These are phyloP conservation scores for Ramazzottius varieornatus DNA, from an alignment of 2,888 invertebrate species.

Conservation along the genomic window DNA sequence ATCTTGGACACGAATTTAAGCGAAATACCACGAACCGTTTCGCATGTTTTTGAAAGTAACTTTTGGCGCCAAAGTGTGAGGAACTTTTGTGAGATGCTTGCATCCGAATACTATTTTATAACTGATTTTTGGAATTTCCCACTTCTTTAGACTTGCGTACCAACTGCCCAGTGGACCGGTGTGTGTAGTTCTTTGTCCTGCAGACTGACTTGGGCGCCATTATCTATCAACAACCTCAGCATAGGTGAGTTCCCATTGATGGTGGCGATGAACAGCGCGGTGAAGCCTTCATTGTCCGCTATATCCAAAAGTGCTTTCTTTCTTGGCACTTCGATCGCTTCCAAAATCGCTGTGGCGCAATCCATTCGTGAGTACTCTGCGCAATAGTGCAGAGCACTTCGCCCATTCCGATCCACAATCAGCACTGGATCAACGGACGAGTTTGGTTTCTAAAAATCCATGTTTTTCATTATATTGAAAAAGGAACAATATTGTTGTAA, in stretches of 20 bases:
- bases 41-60: no score
- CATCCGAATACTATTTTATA: no score
- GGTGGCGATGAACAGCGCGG: slow-evolving; percentile 75
- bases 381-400: slow-evolving; percentile 73
- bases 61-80: no score
- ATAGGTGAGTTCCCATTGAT: slow-evolving; percentile 67
- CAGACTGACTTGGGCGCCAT: slow-evolving; percentile 48
- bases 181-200: slow-evolving; percentile 81
- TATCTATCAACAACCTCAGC: slow-evolving; percentile 29
- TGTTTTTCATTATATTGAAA: no score
- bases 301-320: slow-evolving; percentile 39
- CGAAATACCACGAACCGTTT: no score
- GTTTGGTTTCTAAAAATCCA: no score
- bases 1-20: no score
- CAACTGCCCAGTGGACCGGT: slow-evolving; percentile 91
- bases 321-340: slow-evolving; percentile 41
- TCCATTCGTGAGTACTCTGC: slow-evolving; percentile 37
- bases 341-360: slow-evolving; percentile 37
- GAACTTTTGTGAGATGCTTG: no score
- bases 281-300: slow-evolving; percentile 73
- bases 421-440: neutral
- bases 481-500: no score
- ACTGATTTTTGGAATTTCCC: no score
- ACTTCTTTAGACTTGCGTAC: no score
- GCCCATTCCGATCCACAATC: slow-evolving; percentile 5